Percentiles rank a stretch among this genome's conserved stretches.
Conservation (phyloP, 2,797 vertebrate genomes). For the Mus spretus region DNA sequence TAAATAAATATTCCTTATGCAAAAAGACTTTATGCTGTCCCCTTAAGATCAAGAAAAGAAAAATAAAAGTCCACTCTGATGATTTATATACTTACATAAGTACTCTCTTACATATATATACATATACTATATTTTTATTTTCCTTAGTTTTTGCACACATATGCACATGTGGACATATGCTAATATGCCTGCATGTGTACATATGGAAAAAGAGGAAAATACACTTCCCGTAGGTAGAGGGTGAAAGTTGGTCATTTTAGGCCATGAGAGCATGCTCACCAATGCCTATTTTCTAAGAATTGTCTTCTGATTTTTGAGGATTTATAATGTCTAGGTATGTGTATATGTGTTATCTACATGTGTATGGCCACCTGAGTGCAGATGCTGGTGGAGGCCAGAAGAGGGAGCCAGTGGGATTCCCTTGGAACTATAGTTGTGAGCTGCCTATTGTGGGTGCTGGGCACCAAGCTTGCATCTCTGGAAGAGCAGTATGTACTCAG, state of each 20-base stretch:
- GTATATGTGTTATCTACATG: not conserved
- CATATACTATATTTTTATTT: not conserved
- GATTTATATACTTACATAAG: not conserved
- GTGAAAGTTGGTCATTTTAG: not conserved
- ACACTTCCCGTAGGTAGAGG: not conserved
- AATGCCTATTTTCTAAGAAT: not conserved
- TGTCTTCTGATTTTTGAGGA: no score
- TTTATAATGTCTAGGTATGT: no score
- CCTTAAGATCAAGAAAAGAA: not conserved
- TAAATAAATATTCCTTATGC: not conserved
- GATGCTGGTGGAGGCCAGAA: not conserved
- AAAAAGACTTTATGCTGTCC: not conserved
- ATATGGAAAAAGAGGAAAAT: not conserved
- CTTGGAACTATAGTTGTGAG: not conserved
- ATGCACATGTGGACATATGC: not conserved
- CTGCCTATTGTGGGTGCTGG: not conserved
- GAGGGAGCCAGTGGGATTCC: not conserved
- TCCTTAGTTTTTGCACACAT: not conserved
- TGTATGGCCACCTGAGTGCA: not conserved
- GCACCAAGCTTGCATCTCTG: not conserved
- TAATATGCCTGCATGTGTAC: not conserved
- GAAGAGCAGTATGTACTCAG: not conserved
- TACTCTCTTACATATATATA: not conserved
- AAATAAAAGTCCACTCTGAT: not conserved
- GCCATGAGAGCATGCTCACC: not conserved